Evolutionary conservation across 1,140 invertebrate genomes (phyloP), one percentile per base, ranked within the genome.

Genomic region (Subanguina moxae): DNA sequence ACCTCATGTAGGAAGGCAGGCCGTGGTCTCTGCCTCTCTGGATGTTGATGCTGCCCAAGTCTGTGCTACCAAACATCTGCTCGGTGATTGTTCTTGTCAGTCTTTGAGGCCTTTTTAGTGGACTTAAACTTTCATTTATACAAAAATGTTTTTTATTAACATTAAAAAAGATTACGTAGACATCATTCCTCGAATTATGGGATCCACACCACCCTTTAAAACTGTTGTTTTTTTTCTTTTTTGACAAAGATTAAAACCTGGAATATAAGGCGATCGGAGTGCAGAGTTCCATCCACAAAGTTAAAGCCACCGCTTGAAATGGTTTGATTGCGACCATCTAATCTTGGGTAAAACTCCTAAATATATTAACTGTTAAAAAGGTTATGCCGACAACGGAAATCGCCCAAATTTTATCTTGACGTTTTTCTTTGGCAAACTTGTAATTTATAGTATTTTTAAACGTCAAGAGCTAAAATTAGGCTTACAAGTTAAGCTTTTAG

Each of bases 1-100:
- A 94, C 63, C 88, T 86, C 57, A 89, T 88, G 78, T 94, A 96
- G 15, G 87, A 82, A 32, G 78, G 80, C 45, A 84, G 58, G 21
- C 84, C 84, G 45, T 84, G 83, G 62, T 84, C 84, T 11, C 83
- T 64, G 42, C 84, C 83, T 68, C 83, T 68, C 67, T 84, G 80
- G 30, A 84, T 84, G 61, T 84, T 84, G 27, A 84, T 84, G n/a
- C 83, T 81, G 1, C 80, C 80, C 8, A 84, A 48, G 75, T 84
- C 83, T 27, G 82, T 80, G 11, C 77, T 82, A n/a, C 80, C 82
- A 67, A 82, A 82, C 82, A 83, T 82, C 56, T 80, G 76, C 59
- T 81, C 79, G 1, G 79, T 82, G 25, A 81, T 68, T 0, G 80
- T 75, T 21, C 71, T 69, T 23, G 79, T 82, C 38, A 81, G 59